Evolutionary conservation across 2,888 invertebrate genomes (phyloP).

Genomic region (Microdon myrmicae): DNA sequence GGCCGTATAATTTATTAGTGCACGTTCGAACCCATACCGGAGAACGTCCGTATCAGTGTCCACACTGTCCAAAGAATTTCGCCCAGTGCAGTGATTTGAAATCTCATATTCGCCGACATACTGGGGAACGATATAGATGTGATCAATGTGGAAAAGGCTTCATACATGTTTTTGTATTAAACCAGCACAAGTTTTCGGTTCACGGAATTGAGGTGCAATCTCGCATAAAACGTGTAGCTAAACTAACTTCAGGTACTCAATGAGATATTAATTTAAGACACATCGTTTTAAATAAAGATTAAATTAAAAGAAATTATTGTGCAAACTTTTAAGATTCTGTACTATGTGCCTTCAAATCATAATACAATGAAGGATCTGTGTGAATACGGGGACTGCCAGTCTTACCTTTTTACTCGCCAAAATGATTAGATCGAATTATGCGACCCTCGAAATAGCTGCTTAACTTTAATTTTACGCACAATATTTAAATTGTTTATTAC

Average conservation of each 20-base stretch:
- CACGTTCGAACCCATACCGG: constrained; percentile 70
- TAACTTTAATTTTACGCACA: too few relatives aligned
- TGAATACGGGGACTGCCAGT: too few relatives aligned
- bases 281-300: too few relatives aligned
- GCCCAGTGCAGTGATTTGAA: constrained; percentile 70
- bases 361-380: too few relatives aligned
- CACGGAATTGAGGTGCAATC: constrained; percentile 61
- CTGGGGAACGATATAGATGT: constrained; percentile 69
- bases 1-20: constrained; percentile 69
- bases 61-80: constrained; percentile 69
- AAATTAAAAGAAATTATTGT: too few relatives aligned
- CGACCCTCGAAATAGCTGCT: too few relatives aligned
- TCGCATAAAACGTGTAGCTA: constrained; percentile 60
- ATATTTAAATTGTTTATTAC: too few relatives aligned
- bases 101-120: constrained; percentile 69
- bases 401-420: too few relatives aligned
- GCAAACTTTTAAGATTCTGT: too few relatives aligned
- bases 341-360: too few relatives aligned
- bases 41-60: constrained; percentile 68
- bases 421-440: too few relatives aligned
- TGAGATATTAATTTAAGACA: too few relatives aligned
- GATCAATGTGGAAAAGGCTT: constrained; percentile 66
- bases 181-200: constrained; percentile 68
- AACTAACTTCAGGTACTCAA: constrained; percentile 57
- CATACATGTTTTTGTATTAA: constrained; percentile 66